Conservation (phyloP, 1,140 invertebrate species). For the Sarcophaga peregrina region DNA sequence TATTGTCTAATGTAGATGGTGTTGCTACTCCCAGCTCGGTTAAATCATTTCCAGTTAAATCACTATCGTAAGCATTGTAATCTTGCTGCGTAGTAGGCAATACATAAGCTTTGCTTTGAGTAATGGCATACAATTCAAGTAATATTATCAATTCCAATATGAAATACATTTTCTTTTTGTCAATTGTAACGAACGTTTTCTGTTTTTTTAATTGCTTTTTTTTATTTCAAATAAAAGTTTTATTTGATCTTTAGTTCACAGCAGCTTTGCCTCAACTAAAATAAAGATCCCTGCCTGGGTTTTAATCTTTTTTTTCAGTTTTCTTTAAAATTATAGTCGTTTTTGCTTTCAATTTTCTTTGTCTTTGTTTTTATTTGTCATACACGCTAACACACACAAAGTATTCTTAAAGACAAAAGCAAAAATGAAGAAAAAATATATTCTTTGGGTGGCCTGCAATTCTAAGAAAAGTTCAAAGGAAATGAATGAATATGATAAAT, state of each 20-base stretch:
- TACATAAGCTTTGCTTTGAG: background rate
- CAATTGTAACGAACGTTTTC: background rate
- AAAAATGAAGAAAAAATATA: too few relatives aligned
- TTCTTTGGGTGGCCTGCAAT: too few relatives aligned
- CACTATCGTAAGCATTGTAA: background rate
- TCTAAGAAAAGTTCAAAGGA: too few relatives aligned
- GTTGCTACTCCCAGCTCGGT: background rate
- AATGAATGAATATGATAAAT: too few relatives aligned
- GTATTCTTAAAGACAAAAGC: too few relatives aligned
- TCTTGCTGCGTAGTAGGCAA: background rate
- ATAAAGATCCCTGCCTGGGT: background rate
- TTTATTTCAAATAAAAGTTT: background rate
- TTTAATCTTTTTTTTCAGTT: slow-evolving; percentile 11
- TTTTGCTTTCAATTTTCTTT: background rate
- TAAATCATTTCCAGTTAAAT: background rate
- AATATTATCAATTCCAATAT: slow-evolving; percentile 28
- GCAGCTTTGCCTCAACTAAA: background rate
- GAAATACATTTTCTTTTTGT: slow-evolving; percentile 10
- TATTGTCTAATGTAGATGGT: background rate
- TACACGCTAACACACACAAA: too few relatives aligned
- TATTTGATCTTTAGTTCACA: background rate
- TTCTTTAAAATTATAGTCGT: background rate
- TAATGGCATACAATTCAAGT: background rate
- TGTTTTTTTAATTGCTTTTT: slow-evolving; percentile 6
- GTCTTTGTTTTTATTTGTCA: background rate